These are phyloP conservation scores for Brachyhypopomus occidentalis DNA, from an alignment of 2,113 vertebrate species.

Conservation along the genomic window DNA sequence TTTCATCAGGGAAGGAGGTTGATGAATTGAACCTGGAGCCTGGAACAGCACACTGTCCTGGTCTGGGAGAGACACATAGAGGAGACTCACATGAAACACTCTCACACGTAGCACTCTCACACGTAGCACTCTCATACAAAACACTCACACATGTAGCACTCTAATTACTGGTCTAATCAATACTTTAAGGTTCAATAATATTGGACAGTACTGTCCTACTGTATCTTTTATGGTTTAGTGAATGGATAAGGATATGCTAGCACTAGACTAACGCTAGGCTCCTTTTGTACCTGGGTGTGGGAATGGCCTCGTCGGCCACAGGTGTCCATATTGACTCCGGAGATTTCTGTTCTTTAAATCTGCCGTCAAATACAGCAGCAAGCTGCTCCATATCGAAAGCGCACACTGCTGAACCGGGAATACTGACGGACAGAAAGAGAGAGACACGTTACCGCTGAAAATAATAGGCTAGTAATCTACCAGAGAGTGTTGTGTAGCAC, in stretches of 20 bases:
- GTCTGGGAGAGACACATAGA: slow-evolving; percentile 74
- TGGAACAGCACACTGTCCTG: slow-evolving; percentile 85
- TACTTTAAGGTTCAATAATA: too few species aligned
- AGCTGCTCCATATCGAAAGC: slow-evolving; percentile 95
- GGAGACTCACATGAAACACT: neutral
- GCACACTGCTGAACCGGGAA: slow-evolving; percentile 92
- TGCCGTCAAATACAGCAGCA: slow-evolving; percentile 86
- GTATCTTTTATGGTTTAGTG: too few species aligned
- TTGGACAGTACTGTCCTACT: too few species aligned
- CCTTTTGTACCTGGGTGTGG: slow-evolving; percentile 83
- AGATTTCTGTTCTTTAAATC: slow-evolving; percentile 95
- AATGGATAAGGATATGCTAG: too few species aligned
- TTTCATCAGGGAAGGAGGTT: slow-evolving; percentile 90
- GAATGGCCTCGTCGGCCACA: slow-evolving; percentile 89
- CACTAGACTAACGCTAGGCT: slow-evolving; percentile 18
- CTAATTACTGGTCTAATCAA: too few species aligned
- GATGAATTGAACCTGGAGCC: slow-evolving; percentile 90
- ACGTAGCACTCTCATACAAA: too few species aligned
- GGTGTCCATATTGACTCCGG: slow-evolving; percentile 95
- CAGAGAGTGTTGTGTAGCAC: neutral
- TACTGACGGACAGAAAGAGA: slow-evolving; percentile 67
- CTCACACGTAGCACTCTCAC: too few species aligned
- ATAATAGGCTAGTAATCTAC: neutral
- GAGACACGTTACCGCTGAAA: slow-evolving; percentile 1
- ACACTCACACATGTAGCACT: too few species aligned